These are phyloP conservation scores for Diachrysia chrysitis DNA, from an alignment of 2,888 invertebrate genomes.

Conservation along the genomic window DNA sequence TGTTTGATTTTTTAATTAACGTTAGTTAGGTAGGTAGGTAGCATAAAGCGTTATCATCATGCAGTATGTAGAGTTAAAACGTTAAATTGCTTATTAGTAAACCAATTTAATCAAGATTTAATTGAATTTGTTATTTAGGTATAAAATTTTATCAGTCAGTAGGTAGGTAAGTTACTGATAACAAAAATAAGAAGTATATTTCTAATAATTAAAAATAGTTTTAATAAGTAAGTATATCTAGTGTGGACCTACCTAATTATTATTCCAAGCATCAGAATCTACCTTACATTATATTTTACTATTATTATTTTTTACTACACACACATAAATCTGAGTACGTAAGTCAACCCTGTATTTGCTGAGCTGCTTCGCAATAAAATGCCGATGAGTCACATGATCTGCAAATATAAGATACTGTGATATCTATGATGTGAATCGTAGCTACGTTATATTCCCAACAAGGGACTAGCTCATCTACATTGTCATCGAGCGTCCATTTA, in stretches of 20 bases:
- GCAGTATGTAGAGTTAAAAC: too few species aligned
- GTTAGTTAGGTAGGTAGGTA: background rate
- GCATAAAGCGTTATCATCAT: too few species aligned
- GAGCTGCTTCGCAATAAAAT: constrained; percentile 59
- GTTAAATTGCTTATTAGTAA: too few species aligned
- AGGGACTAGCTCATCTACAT: background rate
- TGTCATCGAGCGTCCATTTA: constrained; percentile 2
- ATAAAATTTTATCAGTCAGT: background rate
- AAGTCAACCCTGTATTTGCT: constrained; percentile 48
- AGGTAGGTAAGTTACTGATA: background rate
- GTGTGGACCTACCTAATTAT: too few species aligned
- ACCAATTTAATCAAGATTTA: too few species aligned
- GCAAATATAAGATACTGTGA: constrained; percentile 60
- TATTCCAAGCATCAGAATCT: too few species aligned
- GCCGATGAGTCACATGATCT: constrained; percentile 63
- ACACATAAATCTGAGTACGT: background rate
- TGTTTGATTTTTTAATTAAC: background rate
- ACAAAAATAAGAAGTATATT: too few species aligned
- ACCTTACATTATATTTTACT: too few species aligned
- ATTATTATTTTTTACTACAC: too few species aligned
- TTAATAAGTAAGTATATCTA: too few species aligned
- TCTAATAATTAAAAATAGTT: too few species aligned
- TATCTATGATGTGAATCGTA: constrained; percentile 46
- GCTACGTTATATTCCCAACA: constrained; percentile 28
- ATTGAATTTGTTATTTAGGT: too few species aligned